These are phyloP conservation scores for Bryconaethiops microstoma DNA, from an alignment of 2,797 vertebrate species.

Conservation along the genomic window DNA sequence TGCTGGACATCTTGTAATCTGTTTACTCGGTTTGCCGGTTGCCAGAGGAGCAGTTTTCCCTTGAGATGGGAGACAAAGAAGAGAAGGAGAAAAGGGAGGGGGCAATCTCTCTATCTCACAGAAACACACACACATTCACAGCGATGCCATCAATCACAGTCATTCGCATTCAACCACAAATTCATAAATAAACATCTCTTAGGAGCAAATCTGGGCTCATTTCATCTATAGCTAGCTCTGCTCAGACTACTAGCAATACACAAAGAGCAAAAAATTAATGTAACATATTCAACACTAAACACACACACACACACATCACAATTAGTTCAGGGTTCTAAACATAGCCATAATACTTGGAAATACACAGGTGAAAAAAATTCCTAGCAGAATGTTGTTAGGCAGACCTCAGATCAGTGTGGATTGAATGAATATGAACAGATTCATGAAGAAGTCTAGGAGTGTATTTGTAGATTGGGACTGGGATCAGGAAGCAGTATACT, in stretches of 20 bases:
- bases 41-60: constrained; percentile 72
- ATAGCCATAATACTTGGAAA: constrained; percentile 13
- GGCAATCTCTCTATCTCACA: constrained; percentile 74
- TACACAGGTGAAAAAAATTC: not conserved
- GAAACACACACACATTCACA: constrained; percentile 68
- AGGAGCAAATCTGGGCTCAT: constrained; percentile 49
- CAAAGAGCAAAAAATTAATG: constrained; percentile 19
- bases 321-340: constrained; percentile 16
- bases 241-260: not conserved
- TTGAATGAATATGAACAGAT: constrained; percentile 39
- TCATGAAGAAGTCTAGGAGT: constrained; percentile 27
- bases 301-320: constrained; percentile 8
- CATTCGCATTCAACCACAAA: constrained; percentile 32
- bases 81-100: constrained; percentile 69
- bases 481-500: constrained; percentile 39
- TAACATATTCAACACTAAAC: constrained; percentile 23
- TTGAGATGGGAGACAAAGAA: constrained; percentile 77
- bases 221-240: constrained; percentile 18
- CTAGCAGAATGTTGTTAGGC: not conserved
- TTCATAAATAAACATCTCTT: constrained; percentile 52
- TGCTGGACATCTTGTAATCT: constrained; percentile 71
- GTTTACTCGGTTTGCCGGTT: constrained; percentile 76
- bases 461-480: constrained; percentile 20
- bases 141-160: constrained; percentile 66
- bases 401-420: constrained; percentile 15